These are phyloP conservation scores for Rhipidura dahli DNA, from an alignment of 2,113 vertebrate species.

Conservation along the genomic window DNA sequence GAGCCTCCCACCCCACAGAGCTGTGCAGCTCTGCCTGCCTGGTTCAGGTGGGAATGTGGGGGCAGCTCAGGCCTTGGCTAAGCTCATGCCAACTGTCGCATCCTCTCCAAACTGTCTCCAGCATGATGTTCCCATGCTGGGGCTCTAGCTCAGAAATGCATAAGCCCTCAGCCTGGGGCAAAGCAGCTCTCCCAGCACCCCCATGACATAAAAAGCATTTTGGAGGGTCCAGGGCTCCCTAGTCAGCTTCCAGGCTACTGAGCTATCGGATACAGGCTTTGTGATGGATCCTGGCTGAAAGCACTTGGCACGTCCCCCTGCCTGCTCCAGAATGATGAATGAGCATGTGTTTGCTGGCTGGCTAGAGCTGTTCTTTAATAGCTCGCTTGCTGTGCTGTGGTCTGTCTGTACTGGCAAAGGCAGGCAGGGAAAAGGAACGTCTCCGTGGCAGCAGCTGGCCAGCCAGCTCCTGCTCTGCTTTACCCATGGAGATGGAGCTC, in stretches of 20 bases:
- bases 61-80: neutral
- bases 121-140: neutral
- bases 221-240: neutral
- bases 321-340: constrained; percentile 11
- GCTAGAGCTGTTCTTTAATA: constrained; percentile 36
- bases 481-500: fast-evolving
- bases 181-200: neutral
- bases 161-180: neutral
- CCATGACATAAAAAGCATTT: neutral
- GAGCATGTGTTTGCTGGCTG: neutral
- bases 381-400: constrained; percentile 20
- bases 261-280: neutral
- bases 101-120: neutral
- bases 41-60: neutral
- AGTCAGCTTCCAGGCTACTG: neutral
- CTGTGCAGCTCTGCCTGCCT: neutral
- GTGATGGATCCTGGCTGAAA: neutral
- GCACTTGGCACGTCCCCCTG: neutral
- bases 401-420: constrained; percentile 38
- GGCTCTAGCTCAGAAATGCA: neutral
- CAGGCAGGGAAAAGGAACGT: neutral
- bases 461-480: neutral
- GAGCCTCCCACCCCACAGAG: neutral
- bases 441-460: neutral
- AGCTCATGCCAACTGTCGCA: neutral